These are phyloP conservation scores for Leptopilina syphax DNA, from an alignment of 2,888 invertebrate species.

Conservation along the genomic window DNA sequence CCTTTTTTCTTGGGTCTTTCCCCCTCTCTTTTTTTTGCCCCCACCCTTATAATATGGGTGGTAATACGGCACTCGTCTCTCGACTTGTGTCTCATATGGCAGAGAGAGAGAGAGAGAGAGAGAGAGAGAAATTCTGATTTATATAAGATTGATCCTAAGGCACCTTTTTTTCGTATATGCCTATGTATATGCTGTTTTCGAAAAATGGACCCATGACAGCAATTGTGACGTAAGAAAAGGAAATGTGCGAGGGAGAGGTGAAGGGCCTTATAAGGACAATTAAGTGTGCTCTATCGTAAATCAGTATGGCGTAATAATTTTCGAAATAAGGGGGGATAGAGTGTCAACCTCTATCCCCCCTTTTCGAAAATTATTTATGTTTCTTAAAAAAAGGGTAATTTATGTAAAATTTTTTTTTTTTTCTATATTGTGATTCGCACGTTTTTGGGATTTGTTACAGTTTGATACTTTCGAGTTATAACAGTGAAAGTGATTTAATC, in stretches of 20 bases:
- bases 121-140: constrained; percentile 66
- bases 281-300: not conserved
- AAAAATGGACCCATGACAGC: constrained; percentile 61
- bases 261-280: constrained; percentile 14
- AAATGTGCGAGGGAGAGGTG: constrained; percentile 43
- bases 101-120: not conserved
- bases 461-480: too few relatives aligned
- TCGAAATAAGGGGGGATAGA: too few relatives aligned
- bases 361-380: too few relatives aligned
- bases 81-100: constrained; percentile 52
- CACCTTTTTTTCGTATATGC: constrained; percentile 59
- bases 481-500: too few relatives aligned
- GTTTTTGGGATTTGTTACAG: too few relatives aligned
- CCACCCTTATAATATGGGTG: constrained; percentile 41
- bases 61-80: constrained; percentile 38
- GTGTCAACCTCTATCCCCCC: too few relatives aligned
- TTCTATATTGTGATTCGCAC: too few relatives aligned
- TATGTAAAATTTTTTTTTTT: too few relatives aligned
- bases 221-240: constrained; percentile 51
- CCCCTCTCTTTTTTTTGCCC: constrained; percentile 51
- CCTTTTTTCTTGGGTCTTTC: constrained; percentile 36
- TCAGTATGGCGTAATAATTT: not conserved
- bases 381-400: too few relatives aligned
- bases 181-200: constrained; percentile 59
- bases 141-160: constrained; percentile 71